Conservation (phyloP, 2,797 vertebrate species). For the Acanthurus leucopareius region DNA sequence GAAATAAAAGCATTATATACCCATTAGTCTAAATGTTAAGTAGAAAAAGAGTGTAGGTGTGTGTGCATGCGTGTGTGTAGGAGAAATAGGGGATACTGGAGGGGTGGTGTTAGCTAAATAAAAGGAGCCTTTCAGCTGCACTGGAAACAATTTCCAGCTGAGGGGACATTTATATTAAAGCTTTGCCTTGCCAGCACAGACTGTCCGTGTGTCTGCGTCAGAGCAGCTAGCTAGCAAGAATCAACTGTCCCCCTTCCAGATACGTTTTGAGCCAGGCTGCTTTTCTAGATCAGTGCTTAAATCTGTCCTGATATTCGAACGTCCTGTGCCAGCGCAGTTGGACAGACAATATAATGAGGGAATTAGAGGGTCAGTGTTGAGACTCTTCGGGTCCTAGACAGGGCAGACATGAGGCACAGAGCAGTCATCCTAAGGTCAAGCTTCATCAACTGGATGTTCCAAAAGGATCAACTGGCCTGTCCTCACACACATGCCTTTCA, state of each 20-base stretch:
- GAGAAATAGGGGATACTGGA: conserved; percentile 38
- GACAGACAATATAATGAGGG: conserved; percentile 43
- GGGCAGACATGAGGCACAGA: conserved; percentile 36
- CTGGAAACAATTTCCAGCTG: conserved; percentile 85
- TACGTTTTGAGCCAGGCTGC: conserved; percentile 50
- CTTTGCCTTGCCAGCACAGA: conserved; percentile 44
- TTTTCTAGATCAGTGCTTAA: conserved; percentile 57
- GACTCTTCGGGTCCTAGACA: conserved; percentile 46
- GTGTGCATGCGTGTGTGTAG: background rate
- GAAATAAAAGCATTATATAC: conserved; percentile 15
- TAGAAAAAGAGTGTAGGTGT: conserved; percentile 32
- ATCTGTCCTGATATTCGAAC: conserved; percentile 38
- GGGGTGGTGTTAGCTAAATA: conserved; percentile 76
- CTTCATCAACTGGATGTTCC: conserved; percentile 50
- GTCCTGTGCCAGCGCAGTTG: conserved; percentile 30
- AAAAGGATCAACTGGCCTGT: conserved; percentile 39
- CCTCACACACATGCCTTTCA: conserved; percentile 6
- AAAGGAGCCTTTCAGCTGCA: conserved; percentile 82
- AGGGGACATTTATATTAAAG: conserved; percentile 79
- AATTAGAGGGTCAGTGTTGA: conserved; percentile 56
- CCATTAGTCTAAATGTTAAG: conserved; percentile 19
- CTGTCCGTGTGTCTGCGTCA: conserved; percentile 19
- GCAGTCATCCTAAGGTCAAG: conserved; percentile 67
- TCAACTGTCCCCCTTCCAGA: conserved; percentile 43
- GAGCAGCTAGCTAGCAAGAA: conserved; percentile 40